These are phyloP conservation scores for Leucoraja ocellata DNA, from an alignment of 2,797 vertebrate species.

Conservation along the genomic window DNA sequence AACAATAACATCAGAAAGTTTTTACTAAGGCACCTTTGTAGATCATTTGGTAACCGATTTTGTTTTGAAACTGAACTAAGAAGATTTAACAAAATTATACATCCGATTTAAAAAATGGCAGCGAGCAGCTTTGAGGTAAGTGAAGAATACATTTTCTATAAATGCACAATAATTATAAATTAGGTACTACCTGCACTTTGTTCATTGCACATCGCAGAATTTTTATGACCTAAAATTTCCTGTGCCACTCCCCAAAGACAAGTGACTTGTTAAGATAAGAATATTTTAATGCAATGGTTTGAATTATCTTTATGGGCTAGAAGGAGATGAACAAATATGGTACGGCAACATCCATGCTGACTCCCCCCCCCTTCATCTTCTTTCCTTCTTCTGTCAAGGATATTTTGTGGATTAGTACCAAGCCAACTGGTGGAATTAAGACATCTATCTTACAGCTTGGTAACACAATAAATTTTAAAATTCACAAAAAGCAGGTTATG, in stretches of 20 bases:
- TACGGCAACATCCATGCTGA: background rate
- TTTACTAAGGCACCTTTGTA: background rate
- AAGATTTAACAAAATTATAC: slow-evolving; percentile 11
- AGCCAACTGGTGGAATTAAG: background rate
- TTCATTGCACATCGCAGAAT: background rate
- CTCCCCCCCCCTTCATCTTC: background rate
- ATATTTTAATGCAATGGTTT: background rate
- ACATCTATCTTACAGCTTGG: background rate
- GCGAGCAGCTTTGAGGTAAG: background rate
- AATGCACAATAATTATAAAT: background rate
- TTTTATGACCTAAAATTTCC: background rate
- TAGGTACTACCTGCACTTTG: background rate
- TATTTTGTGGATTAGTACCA: background rate
- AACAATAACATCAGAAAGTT: background rate
- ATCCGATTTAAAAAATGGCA: background rate
- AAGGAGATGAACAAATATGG: background rate
- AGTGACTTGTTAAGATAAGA: background rate
- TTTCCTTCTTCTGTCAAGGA: background rate
- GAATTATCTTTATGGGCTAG: background rate
- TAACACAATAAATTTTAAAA: background rate
- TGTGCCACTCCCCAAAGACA: background rate
- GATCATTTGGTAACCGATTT: background rate
- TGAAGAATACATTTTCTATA: background rate
- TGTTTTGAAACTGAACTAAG: background rate
- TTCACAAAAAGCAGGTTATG: background rate